Base-by-base conservation (phyloP, 1,140 invertebrate species). In the Scaptomyza pallida region DNA sequence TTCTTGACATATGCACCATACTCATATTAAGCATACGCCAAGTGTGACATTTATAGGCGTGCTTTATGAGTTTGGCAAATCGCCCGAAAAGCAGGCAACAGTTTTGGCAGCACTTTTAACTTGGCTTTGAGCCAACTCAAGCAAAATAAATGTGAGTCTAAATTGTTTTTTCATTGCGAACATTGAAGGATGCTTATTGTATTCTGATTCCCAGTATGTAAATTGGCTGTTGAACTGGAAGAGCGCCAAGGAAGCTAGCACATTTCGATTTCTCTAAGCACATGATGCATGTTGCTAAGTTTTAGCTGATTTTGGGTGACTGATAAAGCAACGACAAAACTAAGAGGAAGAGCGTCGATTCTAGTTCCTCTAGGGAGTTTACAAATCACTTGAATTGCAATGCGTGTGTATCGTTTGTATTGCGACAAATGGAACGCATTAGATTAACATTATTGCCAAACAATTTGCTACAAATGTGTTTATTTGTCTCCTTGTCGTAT, bases 401-500 rank as follows among this genome's bases (percentile, higher is more conserved):
- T 48, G 75, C 76, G 72, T 86, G 76, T 83, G 72, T 83, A 81
- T 85, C 77, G 73, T 74, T 80, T 74, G 69, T 68, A 81, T 83
- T 81, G 82, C 81, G 82, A 86, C 77, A 88, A 88, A 86, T 88
- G 82, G 83, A 88, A 88, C 78, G 64, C 83, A 88, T 88, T 88
- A 89, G 78, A 78, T 89, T 89, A 88, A 88, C 82, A 88, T 88
- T 88, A 88, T 88, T 88, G 82, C 83, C 82, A 88, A 88, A 88
- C 83, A 88, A 88, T 88, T 88, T 89, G 82, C 72, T 88, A 48
- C 41, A 78, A 88, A 78, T 78, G 83, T 89, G 78, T 88, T 88
- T 86, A 88, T 88, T 88, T 86, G 62, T 75, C 59, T 78, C 71
- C 75, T 78, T 78, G 59, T 64, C 44, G 23, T 16, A 30, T 59